Evolutionary conservation across 2,888 invertebrate species (phyloP), one percentile per base, ranked within the genome.

Genomic region (Apamea epomidion): DNA sequence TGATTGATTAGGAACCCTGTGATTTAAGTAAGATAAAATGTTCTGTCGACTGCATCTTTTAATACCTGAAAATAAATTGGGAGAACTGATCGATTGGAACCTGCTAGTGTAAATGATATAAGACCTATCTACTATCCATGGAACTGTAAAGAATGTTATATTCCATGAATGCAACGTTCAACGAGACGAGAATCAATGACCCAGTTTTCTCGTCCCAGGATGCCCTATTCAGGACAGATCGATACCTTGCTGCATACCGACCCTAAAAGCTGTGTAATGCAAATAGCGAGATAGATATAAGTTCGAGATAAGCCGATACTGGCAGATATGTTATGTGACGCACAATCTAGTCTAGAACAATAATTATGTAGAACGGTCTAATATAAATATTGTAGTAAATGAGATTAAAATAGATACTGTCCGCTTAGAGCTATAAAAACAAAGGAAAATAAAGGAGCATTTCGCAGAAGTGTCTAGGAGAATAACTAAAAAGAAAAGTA

Each of bases 251-350:
- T 77, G 58, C 76, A 58, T n/a, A n/a, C 16, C 8, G 51, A 29
- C 78, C 45, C 45, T 45, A 16, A 84, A 84, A 69, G 25, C 62
- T 29, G 6, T 58, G 62, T 69, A 25, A 78, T 78, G 37, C 58
- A 84, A 81, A 69, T 64, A 21, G 8, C 18, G 25, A 64, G 62
- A 69, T 64, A 70, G 69, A 81, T 84, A 58, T 69, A 84, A 62
- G 54, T 29, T 25, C 2, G n/a, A 84, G 54, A 81, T 81, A 64
- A 64, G 37, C 29, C 37, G 60, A 81, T 84, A 69, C 54, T 78
- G 78, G 14, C 84, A 64, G 78, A 69, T 69, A 62, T n/a, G 51
- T n/a, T 7, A 29, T 14, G 16, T 69, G 45, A 21, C 79, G n/a
- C 68, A 48, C 7, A 58, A 37, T 45, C 2, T 37, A 48, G 67